Conservation (phyloP, 1,140 invertebrate species). For the Armadillidium nasatum region DNA sequence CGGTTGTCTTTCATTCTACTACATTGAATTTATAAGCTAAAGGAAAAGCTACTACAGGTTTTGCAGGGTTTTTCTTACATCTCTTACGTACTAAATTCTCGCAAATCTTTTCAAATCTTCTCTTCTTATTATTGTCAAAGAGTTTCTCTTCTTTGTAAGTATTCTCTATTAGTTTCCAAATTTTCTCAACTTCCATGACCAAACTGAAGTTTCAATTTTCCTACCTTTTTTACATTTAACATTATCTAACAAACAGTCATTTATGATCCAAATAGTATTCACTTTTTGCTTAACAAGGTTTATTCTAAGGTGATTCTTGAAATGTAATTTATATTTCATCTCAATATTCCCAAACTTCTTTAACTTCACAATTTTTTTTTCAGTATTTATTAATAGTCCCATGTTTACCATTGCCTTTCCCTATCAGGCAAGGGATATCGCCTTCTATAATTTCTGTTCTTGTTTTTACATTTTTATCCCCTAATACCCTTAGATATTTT, state of each 20-base stretch:
- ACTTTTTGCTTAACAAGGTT: no score
- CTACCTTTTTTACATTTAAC: background rate
- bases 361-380: background rate
- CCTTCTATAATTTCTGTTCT: background rate
- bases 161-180: background rate
- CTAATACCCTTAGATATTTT: background rate
- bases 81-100: background rate
- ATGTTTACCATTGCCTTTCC: background rate
- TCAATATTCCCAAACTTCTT: background rate
- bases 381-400: background rate
- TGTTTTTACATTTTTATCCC: background rate
- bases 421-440: background rate
- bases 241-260: background rate
- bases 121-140: no score
- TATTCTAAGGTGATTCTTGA: background rate
- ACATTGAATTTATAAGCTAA: no score
- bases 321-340: background rate
- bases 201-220: no score
- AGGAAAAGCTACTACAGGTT: background rate
- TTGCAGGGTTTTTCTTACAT: background rate
- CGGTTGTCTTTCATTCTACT: no score
- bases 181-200: background rate
- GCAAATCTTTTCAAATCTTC: background rate
- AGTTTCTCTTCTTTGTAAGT: background rate
- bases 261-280: background rate